These are phyloP conservation scores for Tauraco erythrolophus DNA, from an alignment of 2,113 vertebrate genomes.

Conservation along the genomic window DNA sequence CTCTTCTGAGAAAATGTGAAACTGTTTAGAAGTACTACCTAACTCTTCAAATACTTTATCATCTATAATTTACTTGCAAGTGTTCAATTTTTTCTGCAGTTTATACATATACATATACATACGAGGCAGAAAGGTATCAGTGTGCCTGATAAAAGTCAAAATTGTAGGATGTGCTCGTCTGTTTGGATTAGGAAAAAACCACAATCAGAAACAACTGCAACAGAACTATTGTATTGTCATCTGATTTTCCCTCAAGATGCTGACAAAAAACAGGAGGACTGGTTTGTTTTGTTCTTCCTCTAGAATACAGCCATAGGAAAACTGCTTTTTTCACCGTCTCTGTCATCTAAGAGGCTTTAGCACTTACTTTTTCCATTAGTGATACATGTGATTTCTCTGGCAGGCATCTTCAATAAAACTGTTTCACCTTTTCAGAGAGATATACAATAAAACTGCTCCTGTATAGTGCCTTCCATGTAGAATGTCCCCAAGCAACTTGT, in stretches of 20 bases:
- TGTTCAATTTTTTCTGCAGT: background rate
- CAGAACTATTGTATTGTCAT: background rate
- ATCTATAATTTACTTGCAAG: background rate
- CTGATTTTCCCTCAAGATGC: background rate
- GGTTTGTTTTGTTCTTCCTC: background rate
- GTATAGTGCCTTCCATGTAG: background rate
- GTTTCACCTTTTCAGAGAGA: slow-evolving; percentile 31
- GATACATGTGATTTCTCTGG: slow-evolving; percentile 52
- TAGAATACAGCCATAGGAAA: background rate
- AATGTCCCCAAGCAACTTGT: slow-evolving; percentile 25
- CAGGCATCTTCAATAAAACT: slow-evolving; percentile 39
- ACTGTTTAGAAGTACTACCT: background rate
- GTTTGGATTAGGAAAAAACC: background rate
- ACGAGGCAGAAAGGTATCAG: background rate
- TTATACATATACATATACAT: background rate
- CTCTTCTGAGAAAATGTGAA: background rate
- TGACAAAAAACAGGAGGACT: background rate
- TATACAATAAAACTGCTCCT: slow-evolving; percentile 5
- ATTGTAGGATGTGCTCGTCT: background rate
- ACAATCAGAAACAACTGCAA: background rate
- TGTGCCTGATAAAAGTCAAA: background rate
- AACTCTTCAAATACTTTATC: background rate
- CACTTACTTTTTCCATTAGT: slow-evolving; percentile 44
- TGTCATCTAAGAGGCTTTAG: slow-evolving; percentile 18
- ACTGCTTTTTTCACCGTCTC: slow-evolving; percentile 11